These are phyloP conservation scores for Lerema accius DNA, from an alignment of 1,140 invertebrate species.

Conservation along the genomic window DNA sequence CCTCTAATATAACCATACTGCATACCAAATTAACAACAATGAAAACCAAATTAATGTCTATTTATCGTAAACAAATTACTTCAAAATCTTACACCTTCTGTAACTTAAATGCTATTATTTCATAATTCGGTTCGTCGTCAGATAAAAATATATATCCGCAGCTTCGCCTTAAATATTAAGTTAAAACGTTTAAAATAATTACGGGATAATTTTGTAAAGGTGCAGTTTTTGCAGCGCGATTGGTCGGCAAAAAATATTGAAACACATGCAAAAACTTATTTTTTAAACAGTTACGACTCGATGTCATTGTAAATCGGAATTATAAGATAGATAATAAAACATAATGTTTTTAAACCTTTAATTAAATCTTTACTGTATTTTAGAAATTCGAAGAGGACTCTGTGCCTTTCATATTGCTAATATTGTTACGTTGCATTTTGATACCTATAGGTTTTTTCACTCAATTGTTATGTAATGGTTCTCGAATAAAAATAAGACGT, in stretches of 20 bases:
- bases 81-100: slow-evolving; percentile 60
- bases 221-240: slow-evolving; percentile 26
- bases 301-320: too few relatives aligned
- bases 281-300: too few relatives aligned
- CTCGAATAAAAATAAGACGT: too few relatives aligned
- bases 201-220: slow-evolving; percentile 65
- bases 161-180: slow-evolving; percentile 73
- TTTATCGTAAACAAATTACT: slow-evolving; percentile 57
- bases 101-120: slow-evolving; percentile 59
- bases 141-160: slow-evolving; percentile 67
- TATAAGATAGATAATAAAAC: too few relatives aligned
- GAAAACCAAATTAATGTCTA: slow-evolving; percentile 29
- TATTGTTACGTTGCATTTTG: too few relatives aligned
- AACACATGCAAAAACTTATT: not conserved
- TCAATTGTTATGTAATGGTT: too few relatives aligned
- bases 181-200: slow-evolving; percentile 79
- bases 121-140: slow-evolving; percentile 59
- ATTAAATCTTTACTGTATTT: too few relatives aligned
- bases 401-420: too few relatives aligned
- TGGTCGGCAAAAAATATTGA: not conserved
- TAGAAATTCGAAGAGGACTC: too few relatives aligned
- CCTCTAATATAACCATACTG: slow-evolving; percentile 17
- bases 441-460: too few relatives aligned
- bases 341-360: too few relatives aligned
- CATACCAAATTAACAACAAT: slow-evolving; percentile 19